Base-by-base conservation (phyloP, 2,888 invertebrate genomes). In the Chrysomela aeneicollis region DNA sequence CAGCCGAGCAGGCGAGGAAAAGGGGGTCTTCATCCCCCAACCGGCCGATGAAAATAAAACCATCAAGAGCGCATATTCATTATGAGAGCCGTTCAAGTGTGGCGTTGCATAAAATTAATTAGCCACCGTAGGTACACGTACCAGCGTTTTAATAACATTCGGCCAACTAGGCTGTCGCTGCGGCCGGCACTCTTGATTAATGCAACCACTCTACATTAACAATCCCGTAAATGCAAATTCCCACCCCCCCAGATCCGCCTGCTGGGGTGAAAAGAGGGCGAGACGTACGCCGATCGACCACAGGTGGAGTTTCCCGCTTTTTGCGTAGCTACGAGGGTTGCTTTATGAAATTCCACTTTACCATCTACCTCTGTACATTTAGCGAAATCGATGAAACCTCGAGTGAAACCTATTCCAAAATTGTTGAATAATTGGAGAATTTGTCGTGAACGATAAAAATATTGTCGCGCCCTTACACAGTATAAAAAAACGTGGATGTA, bases 51-150 rank as follows among this genome's bases (percentile, higher is more conserved):
- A 75, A 75, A 76, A 74, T 72, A 73, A 72, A 77, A 76, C 77
- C 75, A 76, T 76, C 77, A 61, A 61, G 57, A 75, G 79, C 77
- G 73, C 77, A 77, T 79, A 79, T 81, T 82, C 81, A 81, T 82
- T 81, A 81, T 77, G 78, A 79, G 77, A 79, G 78, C 81, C 78
- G 78, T 81, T 82, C 81, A 80, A 81, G 82, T 82, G 81, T 81
- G 81, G 79, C 79, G 80, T 82, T 82, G 82, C 82, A 82, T 82
- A 82, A 82, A 82, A 82, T 82, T 82, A 82, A 82, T 82, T 82
- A 82, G 81, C 80, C 77, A 78, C 77, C 78, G 76, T 77, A 42
- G 42, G 42, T 42, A 42, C 42, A 42, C 42, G 78, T 79, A 79
- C 79, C 77, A 78, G 78, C 80, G 80, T 79, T 81, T 80, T 81